Percentiles rank a stretch among this genome's conserved stretches.
phyloP scores from a whole-genome alignment of 2,888 invertebrate genomes.

The Belgica antarctica region DNA sequence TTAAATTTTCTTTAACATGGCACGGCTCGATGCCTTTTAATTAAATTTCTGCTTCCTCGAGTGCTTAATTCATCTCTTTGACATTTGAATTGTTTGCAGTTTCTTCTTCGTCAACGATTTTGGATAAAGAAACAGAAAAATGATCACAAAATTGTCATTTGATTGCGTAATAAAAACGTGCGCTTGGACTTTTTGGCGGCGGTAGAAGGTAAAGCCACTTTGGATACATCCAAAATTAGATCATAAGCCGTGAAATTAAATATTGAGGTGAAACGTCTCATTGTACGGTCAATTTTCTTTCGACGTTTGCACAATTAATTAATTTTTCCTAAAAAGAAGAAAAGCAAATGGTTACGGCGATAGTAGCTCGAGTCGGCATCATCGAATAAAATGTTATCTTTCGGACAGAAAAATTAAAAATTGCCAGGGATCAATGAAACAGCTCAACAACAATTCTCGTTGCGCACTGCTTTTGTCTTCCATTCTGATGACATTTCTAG shows the following conservation, averaged over 20 bases:
- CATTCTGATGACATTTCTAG: constrained; percentile 41
- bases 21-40: constrained; percentile 35
- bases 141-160: constrained; percentile 5
- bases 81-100: constrained; percentile 27
- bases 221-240: constrained; percentile 27
- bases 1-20: too few relatives aligned
- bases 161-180: constrained; percentile 31
- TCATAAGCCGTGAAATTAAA: constrained; percentile 33
- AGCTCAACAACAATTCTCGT: background rate
- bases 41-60: constrained; percentile 43
- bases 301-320: constrained; percentile 19
- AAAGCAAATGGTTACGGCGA: background rate
- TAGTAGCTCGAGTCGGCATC: constrained; percentile 6
- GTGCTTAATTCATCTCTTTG: constrained; percentile 27
- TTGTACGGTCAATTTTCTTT: constrained; percentile 28
- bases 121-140: too few relatives aligned
- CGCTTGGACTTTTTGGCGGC: too few relatives aligned
- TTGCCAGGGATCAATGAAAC: background rate
- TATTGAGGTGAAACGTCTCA: background rate
- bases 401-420: constrained; percentile 13
- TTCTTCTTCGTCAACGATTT: background rate
- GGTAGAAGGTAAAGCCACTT: background rate
- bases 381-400: background rate
- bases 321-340: constrained; percentile 24
- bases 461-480: constrained; percentile 37